Evolutionary conservation across 2,113 vertebrate species (phyloP).

Genomic region (Synodontis membranacea): DNA sequence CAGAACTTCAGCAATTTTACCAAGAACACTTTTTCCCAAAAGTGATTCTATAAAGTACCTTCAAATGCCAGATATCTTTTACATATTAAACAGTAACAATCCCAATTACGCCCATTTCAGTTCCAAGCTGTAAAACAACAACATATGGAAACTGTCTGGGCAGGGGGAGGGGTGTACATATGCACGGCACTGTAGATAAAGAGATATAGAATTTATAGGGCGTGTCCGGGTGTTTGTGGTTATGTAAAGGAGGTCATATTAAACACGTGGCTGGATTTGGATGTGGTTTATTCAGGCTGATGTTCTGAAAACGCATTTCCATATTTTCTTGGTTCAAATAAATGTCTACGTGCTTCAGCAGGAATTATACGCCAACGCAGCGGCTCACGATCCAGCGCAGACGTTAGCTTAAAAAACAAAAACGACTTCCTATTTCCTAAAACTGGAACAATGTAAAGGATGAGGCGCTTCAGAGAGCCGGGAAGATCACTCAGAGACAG

Average conservation of each 20-base stretch:
- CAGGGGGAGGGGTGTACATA: not conserved
- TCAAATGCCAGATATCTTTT: not conserved
- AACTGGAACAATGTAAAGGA: conserved; percentile 7
- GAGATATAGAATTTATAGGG: not conserved
- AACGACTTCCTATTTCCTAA: conserved; percentile 14
- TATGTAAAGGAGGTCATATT: conserved; percentile 34
- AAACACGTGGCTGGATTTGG: conserved; percentile 38
- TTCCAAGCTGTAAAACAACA: not conserved
- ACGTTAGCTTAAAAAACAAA: not conserved
- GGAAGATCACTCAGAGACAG: not conserved
- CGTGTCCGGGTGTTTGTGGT: not conserved
- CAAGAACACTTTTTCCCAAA: not conserved
- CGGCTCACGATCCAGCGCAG: not conserved
- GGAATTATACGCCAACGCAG: not conserved
- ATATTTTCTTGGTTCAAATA: conserved; percentile 7
- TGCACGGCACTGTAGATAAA: not conserved
- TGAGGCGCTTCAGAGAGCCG: not conserved
- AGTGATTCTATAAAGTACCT: not conserved
- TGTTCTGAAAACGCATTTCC: conserved; percentile 21
- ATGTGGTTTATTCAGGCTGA: conserved; percentile 26
- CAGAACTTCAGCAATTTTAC: not conserved
- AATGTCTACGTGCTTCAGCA: not conserved
- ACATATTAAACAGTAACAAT: not conserved
- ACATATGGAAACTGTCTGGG: not conserved
- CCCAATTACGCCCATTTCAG: not conserved